Evolutionary conservation across 2,113 vertebrate species (phyloP).

Genomic region (Sturnira hondurensis): DNA sequence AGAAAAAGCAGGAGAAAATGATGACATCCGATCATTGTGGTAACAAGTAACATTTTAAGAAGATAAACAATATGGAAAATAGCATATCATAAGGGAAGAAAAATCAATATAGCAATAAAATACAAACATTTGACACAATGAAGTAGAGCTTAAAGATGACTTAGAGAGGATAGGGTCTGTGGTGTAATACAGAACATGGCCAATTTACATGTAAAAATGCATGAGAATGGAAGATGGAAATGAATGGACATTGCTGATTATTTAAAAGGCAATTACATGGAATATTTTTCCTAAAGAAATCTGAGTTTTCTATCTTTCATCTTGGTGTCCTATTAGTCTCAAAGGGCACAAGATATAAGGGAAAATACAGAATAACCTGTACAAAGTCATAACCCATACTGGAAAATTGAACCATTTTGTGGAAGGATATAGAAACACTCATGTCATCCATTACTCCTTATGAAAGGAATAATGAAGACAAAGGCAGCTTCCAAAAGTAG

Average conservation of each 20-base stretch:
- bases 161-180: not conserved
- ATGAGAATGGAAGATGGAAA: not conserved
- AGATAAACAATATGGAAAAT: not conserved
- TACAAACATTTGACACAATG: not conserved
- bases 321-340: not conserved
- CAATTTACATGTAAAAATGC: not conserved
- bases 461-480: not conserved
- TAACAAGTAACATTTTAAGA: not conserved
- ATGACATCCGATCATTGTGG: not conserved
- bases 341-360: not conserved
- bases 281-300: not conserved
- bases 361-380: not conserved
- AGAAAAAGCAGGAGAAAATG: not conserved
- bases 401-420: not conserved
- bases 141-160: not conserved
- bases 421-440: not conserved
- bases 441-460: not conserved
- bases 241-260: not conserved
- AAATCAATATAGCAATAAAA: not conserved
- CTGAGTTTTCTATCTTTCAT: not conserved
- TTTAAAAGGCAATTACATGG: not conserved
- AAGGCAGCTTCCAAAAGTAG: not conserved
- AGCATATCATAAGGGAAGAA: not conserved
- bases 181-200: not conserved
- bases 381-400: not conserved